Evolutionary conservation across 92 coral and sea anemone genomes (phyloP).

Genomic region (Paragorgia papillata): DNA sequence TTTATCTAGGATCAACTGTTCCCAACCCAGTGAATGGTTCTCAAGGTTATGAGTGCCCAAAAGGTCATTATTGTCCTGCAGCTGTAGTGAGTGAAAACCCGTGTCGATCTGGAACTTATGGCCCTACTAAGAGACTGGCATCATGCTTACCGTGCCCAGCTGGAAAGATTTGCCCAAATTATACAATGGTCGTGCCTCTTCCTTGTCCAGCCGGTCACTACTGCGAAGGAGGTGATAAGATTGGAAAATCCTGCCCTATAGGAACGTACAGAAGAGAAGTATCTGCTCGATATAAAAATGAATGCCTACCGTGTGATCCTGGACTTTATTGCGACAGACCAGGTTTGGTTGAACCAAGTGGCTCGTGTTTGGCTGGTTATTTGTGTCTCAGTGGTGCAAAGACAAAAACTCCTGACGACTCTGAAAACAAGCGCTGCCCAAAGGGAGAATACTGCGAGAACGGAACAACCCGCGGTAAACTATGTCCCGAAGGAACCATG

Average conservation of each 20-base stretch:
- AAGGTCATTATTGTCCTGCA: constrained; percentile 79
- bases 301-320: constrained; percentile 84
- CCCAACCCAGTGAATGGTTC: constrained; percentile 81
- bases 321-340: constrained; percentile 81
- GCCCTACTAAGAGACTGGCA: constrained; percentile 60
- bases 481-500: constrained; percentile 87
- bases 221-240: constrained; percentile 68
- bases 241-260: constrained; percentile 75
- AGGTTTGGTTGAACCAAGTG: constrained; percentile 68
- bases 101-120: constrained; percentile 71
- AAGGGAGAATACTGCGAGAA: constrained; percentile 72
- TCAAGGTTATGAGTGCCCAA: constrained; percentile 81
- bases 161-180: constrained; percentile 87
- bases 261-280: constrained; percentile 77
- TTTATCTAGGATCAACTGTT: constrained; percentile 75
- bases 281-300: constrained; percentile 65
- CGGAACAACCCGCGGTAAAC: constrained; percentile 84
- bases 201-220: constrained; percentile 90
- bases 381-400: constrained; percentile 81
- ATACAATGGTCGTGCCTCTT: constrained; percentile 59
- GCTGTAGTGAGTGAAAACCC: constrained; percentile 74
- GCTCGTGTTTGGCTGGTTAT: constrained; percentile 73
- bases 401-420: constrained; percentile 66
- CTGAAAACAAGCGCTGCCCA: constrained; percentile 73
- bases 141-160: constrained; percentile 71